These are phyloP conservation scores for Sternotherus odoratus DNA, from an alignment of 2,797 vertebrate genomes.

Conservation along the genomic window DNA sequence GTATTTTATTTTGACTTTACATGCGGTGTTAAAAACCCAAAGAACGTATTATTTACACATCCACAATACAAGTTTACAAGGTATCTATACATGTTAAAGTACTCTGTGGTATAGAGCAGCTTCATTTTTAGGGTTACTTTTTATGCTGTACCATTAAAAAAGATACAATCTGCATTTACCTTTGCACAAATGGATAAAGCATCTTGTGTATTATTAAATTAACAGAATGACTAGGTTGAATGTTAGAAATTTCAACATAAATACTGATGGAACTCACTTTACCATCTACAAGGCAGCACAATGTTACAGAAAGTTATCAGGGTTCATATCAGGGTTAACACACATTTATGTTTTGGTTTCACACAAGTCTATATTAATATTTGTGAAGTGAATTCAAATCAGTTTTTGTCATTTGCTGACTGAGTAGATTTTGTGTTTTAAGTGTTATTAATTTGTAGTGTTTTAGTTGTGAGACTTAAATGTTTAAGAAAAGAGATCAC, in stretches of 20 bases:
- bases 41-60: conserved; percentile 99
- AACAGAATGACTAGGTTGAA: conserved; percentile 91
- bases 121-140: conserved; percentile 89
- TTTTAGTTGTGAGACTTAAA: conserved; percentile 81
- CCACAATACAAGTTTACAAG: conserved; percentile 99
- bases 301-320: conserved; percentile 89
- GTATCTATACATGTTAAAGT: conserved; percentile 98
- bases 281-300: conserved; percentile 98
- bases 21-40: conserved; percentile 99
- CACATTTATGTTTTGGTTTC: conserved; percentile 81
- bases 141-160: conserved; percentile 94
- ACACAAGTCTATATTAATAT: conserved; percentile 83
- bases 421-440: conserved; percentile 77
- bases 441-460: conserved; percentile 81
- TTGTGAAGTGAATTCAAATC: conserved; percentile 82
- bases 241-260: conserved; percentile 95
- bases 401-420: conserved; percentile 74
- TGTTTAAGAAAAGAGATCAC: conserved; percentile 73
- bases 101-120: conserved; percentile 95
- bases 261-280: conserved; percentile 91
- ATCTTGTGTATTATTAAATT: conserved; percentile 87
- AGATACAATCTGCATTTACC: conserved; percentile 91
- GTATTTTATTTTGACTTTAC: conserved; percentile 99
- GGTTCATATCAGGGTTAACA: conserved; percentile 86
- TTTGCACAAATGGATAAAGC: conserved; percentile 92